Conservation (phyloP, 1,140 invertebrate genomes). For the Zophobas atratus region DNA sequence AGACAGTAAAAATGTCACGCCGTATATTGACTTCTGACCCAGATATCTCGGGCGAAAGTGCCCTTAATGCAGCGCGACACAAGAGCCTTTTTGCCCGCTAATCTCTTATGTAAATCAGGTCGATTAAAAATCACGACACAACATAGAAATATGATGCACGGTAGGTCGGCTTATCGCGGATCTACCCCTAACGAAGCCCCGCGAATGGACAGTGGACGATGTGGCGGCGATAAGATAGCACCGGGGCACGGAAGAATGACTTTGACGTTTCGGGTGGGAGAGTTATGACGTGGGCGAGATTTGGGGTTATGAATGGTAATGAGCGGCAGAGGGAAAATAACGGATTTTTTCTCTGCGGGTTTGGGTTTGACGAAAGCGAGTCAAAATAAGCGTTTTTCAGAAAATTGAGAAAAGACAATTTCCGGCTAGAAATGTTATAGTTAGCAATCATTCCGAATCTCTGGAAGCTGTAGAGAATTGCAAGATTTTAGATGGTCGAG, state of each 20-base stretch:
- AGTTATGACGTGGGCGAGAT: conserved; percentile 50
- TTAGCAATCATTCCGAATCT: too few species aligned
- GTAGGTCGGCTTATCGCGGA: conserved; percentile 50
- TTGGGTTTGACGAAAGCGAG: too few species aligned
- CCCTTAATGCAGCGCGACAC: conserved; percentile 31
- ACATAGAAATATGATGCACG: conserved; percentile 62
- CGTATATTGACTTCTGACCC: conserved; percentile 45
- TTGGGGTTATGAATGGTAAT: conserved; percentile 6
- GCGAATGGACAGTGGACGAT: conserved; percentile 56
- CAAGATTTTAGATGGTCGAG: too few species aligned
- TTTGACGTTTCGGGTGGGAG: conserved; percentile 42
- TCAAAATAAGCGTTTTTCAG: too few species aligned
- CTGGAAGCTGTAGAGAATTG: too few species aligned
- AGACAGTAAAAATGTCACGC: conserved; percentile 48
- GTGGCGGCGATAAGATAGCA: conserved; percentile 46
- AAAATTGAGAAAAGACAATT: too few species aligned
- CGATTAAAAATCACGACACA: conserved; percentile 61
- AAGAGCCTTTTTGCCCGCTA: conserved; percentile 46
- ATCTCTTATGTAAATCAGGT: conserved; percentile 60
- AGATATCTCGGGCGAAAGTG: conserved; percentile 31
- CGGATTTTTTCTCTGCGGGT: too few species aligned
- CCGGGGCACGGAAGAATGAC: conserved; percentile 51
- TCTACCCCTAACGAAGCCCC: conserved; percentile 50
- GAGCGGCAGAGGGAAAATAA: too few species aligned
- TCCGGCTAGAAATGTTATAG: too few species aligned